phyloP scores from a whole-genome alignment of 2,113 vertebrate species.

The Pelecanus crispus region DNA sequence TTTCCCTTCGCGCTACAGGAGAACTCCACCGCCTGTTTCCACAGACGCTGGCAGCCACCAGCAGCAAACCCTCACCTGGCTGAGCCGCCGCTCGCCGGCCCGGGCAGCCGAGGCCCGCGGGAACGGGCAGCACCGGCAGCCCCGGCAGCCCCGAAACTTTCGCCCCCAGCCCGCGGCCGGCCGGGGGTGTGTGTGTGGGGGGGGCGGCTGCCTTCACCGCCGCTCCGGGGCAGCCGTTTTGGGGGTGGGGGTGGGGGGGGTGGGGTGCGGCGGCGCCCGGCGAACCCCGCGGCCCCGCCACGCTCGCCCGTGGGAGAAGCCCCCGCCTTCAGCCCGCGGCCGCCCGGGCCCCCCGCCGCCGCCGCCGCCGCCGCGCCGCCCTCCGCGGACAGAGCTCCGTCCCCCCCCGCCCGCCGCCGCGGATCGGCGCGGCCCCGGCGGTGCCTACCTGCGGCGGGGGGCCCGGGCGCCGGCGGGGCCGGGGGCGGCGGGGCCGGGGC shows the following conservation, averaged over 20 bases:
- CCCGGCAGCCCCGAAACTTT: background rate
- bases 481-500: conserved; percentile 21
- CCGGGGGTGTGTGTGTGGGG: too few relatives aligned
- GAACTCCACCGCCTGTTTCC: conserved; percentile 27
- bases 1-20: conserved; percentile 49
- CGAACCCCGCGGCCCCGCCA: background rate
- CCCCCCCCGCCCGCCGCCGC: background rate
- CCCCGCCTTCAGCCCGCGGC: too few relatives aligned
- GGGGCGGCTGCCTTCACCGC: too few relatives aligned
- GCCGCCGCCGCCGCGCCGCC: background rate
- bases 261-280: background rate
- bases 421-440: background rate
- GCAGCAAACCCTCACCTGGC: conserved; percentile 5
- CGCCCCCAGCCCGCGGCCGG: background rate
- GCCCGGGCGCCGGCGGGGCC: conserved; percentile 53
- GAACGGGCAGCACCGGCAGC: background rate
- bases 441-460: conserved; percentile 68
- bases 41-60: background rate
- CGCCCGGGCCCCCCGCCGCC: background rate
- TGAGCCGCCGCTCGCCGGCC: background rate
- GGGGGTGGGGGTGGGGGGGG: too few relatives aligned
- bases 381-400: background rate
- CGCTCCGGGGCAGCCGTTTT: background rate
- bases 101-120: background rate
- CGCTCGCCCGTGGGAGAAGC: background rate